Evolutionary conservation across 2,113 vertebrate species (phyloP).

Genomic region (Lates calcarifer): DNA sequence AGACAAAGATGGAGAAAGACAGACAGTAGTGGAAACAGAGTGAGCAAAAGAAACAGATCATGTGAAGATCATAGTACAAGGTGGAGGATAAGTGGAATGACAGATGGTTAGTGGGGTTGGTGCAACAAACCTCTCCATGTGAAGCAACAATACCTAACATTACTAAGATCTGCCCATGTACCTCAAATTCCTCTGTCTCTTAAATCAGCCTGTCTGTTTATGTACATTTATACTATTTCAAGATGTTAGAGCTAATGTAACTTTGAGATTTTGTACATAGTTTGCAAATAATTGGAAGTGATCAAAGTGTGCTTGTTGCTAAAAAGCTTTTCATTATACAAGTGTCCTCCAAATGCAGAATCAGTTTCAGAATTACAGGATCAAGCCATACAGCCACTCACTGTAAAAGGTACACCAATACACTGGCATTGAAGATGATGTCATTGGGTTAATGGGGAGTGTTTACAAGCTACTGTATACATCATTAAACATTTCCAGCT

Average conservation of each 20-base stretch:
- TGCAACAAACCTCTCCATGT: not conserved
- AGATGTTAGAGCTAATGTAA: too few species aligned
- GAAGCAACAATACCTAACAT: not conserved
- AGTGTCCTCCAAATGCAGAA: not conserved
- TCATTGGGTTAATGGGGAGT: not conserved
- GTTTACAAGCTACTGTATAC: not conserved
- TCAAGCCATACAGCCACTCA: not conserved
- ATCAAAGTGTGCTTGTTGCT: too few species aligned
- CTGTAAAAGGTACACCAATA: not conserved
- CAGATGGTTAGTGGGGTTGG: not conserved
- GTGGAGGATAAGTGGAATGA: constrained; percentile 12
- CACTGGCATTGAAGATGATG: not conserved
- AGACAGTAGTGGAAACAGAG: not conserved
- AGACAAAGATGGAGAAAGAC: not conserved
- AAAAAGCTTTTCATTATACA: not conserved
- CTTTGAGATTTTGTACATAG: not conserved
- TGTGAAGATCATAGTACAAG: not conserved
- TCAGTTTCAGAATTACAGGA: not conserved
- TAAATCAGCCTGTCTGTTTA: not conserved
- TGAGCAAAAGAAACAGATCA: not conserved
- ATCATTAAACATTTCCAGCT: not conserved
- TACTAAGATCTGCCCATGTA: not conserved
- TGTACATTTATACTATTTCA: not conserved
- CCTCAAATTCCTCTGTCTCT: not conserved
- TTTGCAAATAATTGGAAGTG: too few species aligned